Percentiles rank a stretch among this genome's conserved stretches.
phyloP scores from a whole-genome alignment of 2,888 invertebrate species.

The Macaria notata region DNA sequence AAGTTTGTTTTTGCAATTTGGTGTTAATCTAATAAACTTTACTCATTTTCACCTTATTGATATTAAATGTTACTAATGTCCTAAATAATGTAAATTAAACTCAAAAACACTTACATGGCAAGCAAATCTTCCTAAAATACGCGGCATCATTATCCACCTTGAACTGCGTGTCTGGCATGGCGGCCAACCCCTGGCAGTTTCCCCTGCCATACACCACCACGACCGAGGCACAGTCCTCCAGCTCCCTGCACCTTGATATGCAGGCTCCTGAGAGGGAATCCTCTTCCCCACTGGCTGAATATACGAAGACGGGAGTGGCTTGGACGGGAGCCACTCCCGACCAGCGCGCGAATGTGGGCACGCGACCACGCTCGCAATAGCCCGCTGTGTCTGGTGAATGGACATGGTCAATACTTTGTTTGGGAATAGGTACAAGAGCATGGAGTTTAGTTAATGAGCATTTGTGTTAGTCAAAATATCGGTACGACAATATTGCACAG shows the following conservation, averaged over 20 bases:
- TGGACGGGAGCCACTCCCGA: slow-evolving; percentile 63
- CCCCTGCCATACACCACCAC: slow-evolving; percentile 72
- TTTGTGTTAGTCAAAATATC: no score
- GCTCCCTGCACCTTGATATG: slow-evolving; percentile 68
- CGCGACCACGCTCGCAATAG: slow-evolving; percentile 55
- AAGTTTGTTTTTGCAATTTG: no score
- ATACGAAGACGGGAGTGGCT: slow-evolving; percentile 69
- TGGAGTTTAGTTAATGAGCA: no score
- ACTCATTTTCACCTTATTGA: no score
- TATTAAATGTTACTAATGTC: no score
- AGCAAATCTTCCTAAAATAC: slow-evolving; percentile 86
- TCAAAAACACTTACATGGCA: slow-evolving; percentile 68
- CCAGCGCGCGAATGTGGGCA: slow-evolving; percentile 64
- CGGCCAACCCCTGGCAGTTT: slow-evolving; percentile 72
- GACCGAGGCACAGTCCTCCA: slow-evolving; percentile 73
- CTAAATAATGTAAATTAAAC: no score
- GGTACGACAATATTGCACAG: no score
- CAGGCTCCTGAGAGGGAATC: slow-evolving; percentile 70
- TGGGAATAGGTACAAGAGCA: no score
- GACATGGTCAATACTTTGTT: neutral
- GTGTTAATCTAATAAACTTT: no score
- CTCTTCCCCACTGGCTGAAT: slow-evolving; percentile 71
- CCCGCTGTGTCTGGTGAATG: slow-evolving; percentile 44
- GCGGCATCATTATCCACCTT: slow-evolving; percentile 80
- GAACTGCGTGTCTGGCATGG: slow-evolving; percentile 44